Evolutionary conservation across 1,140 invertebrate genomes (phyloP), one percentile per base, ranked within the genome.

Genomic region (Arion vulgaris): DNA sequence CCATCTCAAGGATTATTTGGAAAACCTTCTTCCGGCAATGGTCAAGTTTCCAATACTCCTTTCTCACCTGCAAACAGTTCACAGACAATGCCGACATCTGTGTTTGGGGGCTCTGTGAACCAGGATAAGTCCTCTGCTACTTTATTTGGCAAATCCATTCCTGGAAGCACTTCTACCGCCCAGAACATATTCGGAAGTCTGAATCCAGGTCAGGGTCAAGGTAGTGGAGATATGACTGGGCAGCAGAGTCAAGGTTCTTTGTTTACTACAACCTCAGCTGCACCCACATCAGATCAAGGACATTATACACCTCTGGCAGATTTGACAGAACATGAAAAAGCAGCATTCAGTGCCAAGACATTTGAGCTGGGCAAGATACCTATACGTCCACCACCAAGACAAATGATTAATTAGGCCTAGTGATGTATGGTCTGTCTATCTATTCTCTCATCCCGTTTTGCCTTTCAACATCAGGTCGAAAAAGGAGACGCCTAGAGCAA

Each of bases 241-340:
- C n/a, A 28, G 4, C n/a, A 28, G 4, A 32, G n/a, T 32, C 62
- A 66, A 28, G 62, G n/a, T 34, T 66, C 62, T 32, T n/a, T 66
- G 62, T 66, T 17, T 32, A 28, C 7, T 66, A 28, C n/a, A 34
- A 13, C 62, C 17, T 7, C 62, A 66, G n/a, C 62, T 66, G 19
- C 62, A 66, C 26, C 57, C 13, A 19, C 26, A 15, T 9, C 26
- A 5, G 32, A 28, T 34, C n/a, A 5, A 4, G 45, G 45, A 51
- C 39, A 53, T 32, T 75, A 49, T 32, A 49, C 73, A 28, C 73
- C 39, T 4, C 45, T 75, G 7, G 41, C 41, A 28, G 73, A 75
- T 51, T 34, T 75, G 39, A 75, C 39, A 23, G 73, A 75, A 2
- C n/a, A 49, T 34, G 73, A 75, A 34, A 75, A 75, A 28, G 73